A percentile compares a stretch with the other conserved stretches of the same genome.
Conservation (phyloP, 1,140 invertebrate species). For the Neuroterus valhalla region DNA sequence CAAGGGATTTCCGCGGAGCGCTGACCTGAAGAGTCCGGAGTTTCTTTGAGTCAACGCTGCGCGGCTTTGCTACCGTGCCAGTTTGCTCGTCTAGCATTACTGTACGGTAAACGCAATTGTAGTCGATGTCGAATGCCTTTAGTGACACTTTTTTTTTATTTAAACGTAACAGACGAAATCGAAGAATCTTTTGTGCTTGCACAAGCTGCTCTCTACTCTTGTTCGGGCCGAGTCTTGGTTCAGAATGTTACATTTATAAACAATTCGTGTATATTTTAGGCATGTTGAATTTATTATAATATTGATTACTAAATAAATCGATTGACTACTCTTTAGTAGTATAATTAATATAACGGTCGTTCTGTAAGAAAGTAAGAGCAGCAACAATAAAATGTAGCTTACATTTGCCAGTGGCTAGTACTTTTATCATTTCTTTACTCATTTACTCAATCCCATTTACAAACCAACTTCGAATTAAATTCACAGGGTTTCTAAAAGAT, state of each 20-base stretch:
- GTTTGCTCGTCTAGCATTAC: neutral
- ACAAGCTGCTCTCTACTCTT: constrained; percentile 61
- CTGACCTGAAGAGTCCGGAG: neutral
- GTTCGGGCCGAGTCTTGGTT: constrained; percentile 65
- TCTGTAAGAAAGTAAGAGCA: constrained; percentile 67
- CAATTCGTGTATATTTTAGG: constrained; percentile 71
- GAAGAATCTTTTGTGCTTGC: constrained; percentile 57
- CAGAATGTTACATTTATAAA: constrained; percentile 67
- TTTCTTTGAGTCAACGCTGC: constrained; percentile 1
- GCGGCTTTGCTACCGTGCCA: constrained; percentile 10
- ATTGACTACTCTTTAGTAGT: constrained; percentile 69
- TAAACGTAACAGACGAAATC: constrained; percentile 41
- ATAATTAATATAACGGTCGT: constrained; percentile 68
- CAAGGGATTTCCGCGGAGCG: constrained; percentile 12
- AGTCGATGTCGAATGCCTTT: constrained; percentile 27
- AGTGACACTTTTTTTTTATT: constrained; percentile 32
- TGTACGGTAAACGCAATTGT: neutral
- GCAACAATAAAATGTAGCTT: constrained; percentile 68
- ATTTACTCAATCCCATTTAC: neutral
- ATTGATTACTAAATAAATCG: constrained; percentile 68
- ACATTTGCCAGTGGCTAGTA: constrained; percentile 59
- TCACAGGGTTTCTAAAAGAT: too few species aligned
- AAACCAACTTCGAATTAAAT: neutral
- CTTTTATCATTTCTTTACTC: constrained; percentile 38
- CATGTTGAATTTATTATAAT: constrained; percentile 71